These are phyloP conservation scores for Amphiura filiformis DNA, from an alignment of 35 echinoderm and acorn worm species.

Conservation along the genomic window DNA sequence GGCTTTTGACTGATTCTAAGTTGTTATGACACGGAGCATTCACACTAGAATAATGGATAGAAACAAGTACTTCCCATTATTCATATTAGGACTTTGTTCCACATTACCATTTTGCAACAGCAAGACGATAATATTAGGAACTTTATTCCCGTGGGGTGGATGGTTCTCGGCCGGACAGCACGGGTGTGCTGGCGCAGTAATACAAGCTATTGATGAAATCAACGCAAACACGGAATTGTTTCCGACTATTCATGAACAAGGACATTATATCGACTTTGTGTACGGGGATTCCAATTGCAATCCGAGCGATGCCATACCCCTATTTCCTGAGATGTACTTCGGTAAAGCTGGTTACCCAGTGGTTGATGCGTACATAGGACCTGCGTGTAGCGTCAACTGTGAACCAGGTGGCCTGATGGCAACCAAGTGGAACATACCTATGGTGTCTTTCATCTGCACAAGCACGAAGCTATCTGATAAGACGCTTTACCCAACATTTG, in stretches of 20 bases:
- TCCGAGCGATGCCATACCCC: background rate
- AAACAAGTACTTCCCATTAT: background rate
- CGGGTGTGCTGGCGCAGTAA: slow-evolving; percentile 34
- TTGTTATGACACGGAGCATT: background rate
- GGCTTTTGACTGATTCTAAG: background rate
- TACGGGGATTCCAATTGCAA: background rate
- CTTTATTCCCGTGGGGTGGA: background rate
- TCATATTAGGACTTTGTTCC: background rate
- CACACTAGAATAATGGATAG: background rate
- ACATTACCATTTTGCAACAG: background rate
- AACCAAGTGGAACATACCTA: slow-evolving; percentile 67
- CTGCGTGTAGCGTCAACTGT: slow-evolving; percentile 53
- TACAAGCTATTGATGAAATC: slow-evolving; percentile 55
- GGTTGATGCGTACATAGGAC: slow-evolving; percentile 61
- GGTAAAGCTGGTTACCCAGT: background rate
- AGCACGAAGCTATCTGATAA: slow-evolving; percentile 51
- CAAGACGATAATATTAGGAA: background rate
- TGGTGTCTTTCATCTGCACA: slow-evolving; percentile 69
- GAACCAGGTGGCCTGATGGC: slow-evolving; percentile 62
- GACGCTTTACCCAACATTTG: slow-evolving; percentile 58
- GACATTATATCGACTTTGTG: background rate
- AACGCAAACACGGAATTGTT: slow-evolving; percentile 27
- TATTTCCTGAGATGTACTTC: background rate
- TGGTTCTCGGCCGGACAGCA: background rate
- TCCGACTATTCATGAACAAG: background rate